These are phyloP conservation scores for Hermodice carunculata DNA, from an alignment of 2,888 invertebrate genomes.

Conservation along the genomic window DNA sequence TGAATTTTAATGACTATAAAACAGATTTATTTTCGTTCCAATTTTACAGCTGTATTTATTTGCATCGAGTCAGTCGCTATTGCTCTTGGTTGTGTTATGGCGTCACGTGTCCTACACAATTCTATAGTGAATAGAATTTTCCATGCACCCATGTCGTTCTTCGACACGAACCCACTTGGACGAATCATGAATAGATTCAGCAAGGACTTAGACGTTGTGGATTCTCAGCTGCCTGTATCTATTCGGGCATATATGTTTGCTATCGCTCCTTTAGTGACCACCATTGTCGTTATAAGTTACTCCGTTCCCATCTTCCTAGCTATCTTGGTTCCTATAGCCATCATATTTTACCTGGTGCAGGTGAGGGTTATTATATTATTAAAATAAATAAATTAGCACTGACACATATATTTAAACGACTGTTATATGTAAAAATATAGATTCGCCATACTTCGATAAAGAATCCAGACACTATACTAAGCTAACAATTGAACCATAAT, in stretches of 20 bases:
- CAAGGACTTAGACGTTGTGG: slow-evolving; percentile 8
- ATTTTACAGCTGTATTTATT: not conserved
- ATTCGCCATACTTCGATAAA: too few species aligned
- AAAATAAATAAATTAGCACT: too few species aligned
- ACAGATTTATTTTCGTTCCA: too few species aligned
- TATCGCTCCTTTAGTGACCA: slow-evolving; percentile 22
- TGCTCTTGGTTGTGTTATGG: not conserved
- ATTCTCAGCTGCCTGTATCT: not conserved
- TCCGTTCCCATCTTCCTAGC: slow-evolving; percentile 30
- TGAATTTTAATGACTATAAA: too few species aligned
- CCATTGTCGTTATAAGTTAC: slow-evolving; percentile 34
- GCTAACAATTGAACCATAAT: too few species aligned
- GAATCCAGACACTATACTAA: too few species aligned
- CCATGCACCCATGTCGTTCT: slow-evolving; percentile 11
- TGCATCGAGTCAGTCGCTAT: not conserved
- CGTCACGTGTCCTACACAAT: not conserved
- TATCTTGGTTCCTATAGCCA: slow-evolving; percentile 34
- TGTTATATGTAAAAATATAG: too few species aligned
- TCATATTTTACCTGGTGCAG: slow-evolving; percentile 28
- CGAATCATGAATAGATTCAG: slow-evolving; percentile 11
- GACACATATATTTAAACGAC: too few species aligned
- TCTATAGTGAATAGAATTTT: not conserved
- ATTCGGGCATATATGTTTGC: not conserved
- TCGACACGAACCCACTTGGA: slow-evolving; percentile 10
- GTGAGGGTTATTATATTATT: too few species aligned